Evolutionary conservation across 2,888 invertebrate genomes (phyloP).

Genomic region (Heliconius charithonia): DNA sequence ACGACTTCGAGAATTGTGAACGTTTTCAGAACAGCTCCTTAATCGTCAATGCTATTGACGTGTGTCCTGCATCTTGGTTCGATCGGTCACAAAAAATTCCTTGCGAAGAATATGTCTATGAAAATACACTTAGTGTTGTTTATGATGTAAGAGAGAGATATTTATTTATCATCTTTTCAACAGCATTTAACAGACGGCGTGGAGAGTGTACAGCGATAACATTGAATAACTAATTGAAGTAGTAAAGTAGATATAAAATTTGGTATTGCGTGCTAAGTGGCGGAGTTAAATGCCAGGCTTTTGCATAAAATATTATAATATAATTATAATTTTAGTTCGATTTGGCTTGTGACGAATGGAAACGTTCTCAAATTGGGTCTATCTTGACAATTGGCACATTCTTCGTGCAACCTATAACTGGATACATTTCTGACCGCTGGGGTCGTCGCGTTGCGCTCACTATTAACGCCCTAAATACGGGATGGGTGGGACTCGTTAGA

Average conservation of each 20-base stretch:
- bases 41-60: conserved; percentile 53
- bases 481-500: conserved; percentile 65
- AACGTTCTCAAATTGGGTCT: conserved; percentile 88
- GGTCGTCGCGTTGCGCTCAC: conserved; percentile 80
- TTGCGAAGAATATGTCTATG: conserved; percentile 67
- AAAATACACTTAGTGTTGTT: conserved; percentile 66
- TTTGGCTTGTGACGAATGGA: conserved; percentile 87
- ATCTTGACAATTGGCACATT: conserved; percentile 88
- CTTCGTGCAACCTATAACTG: conserved; percentile 86
- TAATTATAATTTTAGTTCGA: conserved; percentile 79
- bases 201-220: neutral
- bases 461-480: conserved; percentile 64
- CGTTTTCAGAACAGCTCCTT: conserved; percentile 61
- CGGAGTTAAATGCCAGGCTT: too few species aligned
- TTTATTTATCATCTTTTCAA: conserved; percentile 40
- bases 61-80: conserved; percentile 64
- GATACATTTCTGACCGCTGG: conserved; percentile 87
- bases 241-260: too few species aligned
- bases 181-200: conserved; percentile 51
- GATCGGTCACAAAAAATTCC: conserved; percentile 47
- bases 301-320: too few species aligned
- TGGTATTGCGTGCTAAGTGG: too few species aligned
- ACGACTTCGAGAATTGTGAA: conserved; percentile 65
- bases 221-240: too few species aligned
- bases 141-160: conserved; percentile 63